Percentiles rank a stretch among this genome's conserved stretches.
Conservation (phyloP, 2,113 vertebrate genomes). For the Poicephalus meyeri region DNA sequence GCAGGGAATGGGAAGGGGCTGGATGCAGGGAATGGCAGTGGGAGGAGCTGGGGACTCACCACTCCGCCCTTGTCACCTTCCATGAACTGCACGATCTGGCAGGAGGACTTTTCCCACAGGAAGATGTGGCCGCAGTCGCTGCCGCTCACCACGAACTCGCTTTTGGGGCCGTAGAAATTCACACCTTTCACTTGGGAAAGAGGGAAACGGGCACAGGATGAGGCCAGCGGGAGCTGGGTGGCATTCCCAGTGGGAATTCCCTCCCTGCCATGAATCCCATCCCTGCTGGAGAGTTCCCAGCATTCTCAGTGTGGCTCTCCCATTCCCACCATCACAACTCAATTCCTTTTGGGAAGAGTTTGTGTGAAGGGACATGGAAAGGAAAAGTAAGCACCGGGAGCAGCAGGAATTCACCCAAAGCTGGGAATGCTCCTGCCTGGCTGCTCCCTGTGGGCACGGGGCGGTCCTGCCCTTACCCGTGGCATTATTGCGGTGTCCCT, state of each 20-base stretch:
- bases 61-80: slow-evolving; percentile 92
- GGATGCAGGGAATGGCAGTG: no score
- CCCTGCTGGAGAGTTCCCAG: neutral
- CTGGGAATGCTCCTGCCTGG: neutral
- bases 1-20: no score
- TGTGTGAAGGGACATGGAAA: neutral
- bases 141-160: slow-evolving; percentile 92
- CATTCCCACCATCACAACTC: neutral
- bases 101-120: slow-evolving; percentile 93
- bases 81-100: slow-evolving; percentile 95
- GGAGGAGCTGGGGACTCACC: slow-evolving; percentile 75
- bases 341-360: neutral
- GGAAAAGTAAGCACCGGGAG: neutral
- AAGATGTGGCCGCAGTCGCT: slow-evolving; percentile 96
- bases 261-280: neutral
- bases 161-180: slow-evolving; percentile 91
- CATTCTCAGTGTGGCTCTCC: neutral
- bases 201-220: neutral
- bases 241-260: neutral
- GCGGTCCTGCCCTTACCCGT: slow-evolving; percentile 78
- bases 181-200: slow-evolving; percentile 87
- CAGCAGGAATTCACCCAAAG: neutral
- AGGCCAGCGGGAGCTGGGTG: neutral
- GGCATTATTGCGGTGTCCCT: slow-evolving; percentile 93
- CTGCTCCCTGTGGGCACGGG: neutral